phyloP scores from a whole-genome alignment of 1,140 invertebrate genomes.

The Nasonia giraulti region DNA sequence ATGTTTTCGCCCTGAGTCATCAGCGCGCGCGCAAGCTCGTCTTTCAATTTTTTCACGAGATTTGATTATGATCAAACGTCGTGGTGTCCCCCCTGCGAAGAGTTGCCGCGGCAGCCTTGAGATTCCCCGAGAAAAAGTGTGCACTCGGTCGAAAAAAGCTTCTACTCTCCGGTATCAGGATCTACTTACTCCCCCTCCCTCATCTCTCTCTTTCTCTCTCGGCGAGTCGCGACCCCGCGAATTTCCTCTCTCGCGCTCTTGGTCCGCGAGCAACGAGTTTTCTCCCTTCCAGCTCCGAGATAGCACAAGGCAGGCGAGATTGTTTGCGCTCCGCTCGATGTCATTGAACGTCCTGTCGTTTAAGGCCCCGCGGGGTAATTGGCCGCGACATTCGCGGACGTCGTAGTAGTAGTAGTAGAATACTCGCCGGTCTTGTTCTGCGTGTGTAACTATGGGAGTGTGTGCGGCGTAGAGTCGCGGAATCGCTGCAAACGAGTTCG shows the following conservation, averaged over 20 bases:
- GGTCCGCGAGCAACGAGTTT: neutral
- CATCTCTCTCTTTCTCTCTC: neutral
- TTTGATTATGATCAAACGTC: neutral
- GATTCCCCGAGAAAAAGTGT: neutral
- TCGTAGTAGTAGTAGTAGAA: neutral
- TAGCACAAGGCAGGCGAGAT: slow-evolving; percentile 46
- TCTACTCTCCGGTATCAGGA: neutral
- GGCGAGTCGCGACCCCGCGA: neutral
- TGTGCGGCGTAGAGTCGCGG: neutral
- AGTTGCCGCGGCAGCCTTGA: neutral
- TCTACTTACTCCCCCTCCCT: neutral
- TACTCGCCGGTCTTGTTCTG: neutral
- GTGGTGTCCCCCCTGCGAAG: neutral
- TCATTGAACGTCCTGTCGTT: slow-evolving; percentile 46
- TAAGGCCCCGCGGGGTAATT: slow-evolving; percentile 41
- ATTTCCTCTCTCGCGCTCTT: neutral
- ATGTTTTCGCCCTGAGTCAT: neutral
- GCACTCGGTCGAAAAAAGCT: neutral
- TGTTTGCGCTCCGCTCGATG: slow-evolving; percentile 40
- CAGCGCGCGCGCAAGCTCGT: too few species aligned
- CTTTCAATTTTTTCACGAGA: too few species aligned
- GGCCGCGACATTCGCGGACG: slow-evolving; percentile 30
- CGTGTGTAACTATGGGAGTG: neutral
- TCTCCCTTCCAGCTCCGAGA: slow-evolving; percentile 42
- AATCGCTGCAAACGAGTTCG: neutral